These are phyloP conservation scores for Illadopsis cleaveri DNA, from an alignment of 2,113 vertebrate genomes.

Conservation along the genomic window DNA sequence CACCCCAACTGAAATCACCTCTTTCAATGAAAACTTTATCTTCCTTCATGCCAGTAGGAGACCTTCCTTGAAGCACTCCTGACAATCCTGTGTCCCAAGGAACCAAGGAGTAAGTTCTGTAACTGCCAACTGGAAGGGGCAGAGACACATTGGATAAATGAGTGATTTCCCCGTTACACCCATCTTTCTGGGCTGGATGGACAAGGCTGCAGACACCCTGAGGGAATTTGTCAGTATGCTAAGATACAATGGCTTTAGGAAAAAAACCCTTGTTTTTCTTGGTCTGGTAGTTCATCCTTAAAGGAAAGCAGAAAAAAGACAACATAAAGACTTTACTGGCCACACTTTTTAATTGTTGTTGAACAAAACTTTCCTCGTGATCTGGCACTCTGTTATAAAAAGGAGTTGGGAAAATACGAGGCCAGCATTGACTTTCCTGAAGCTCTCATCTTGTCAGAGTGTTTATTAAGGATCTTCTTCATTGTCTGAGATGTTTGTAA, in stretches of 20 bases:
- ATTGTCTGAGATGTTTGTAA: background rate
- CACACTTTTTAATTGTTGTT: background rate
- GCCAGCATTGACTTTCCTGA: background rate
- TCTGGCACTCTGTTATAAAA: background rate
- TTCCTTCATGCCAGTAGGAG: background rate
- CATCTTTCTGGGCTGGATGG: background rate
- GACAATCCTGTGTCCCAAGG: background rate
- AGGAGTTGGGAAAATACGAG: background rate
- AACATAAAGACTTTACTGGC: background rate
- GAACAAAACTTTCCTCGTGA: background rate
- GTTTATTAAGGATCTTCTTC: background rate
- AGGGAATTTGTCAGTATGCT: background rate
- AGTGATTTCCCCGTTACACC: background rate
- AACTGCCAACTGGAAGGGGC: background rate
- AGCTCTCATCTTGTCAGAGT: background rate
- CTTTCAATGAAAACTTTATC: background rate
- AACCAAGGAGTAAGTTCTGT: background rate
- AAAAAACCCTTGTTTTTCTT: background rate
- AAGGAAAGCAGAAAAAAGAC: background rate
- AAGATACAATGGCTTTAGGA: background rate
- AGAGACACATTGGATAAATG: rapidly evolving
- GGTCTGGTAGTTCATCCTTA: background rate
- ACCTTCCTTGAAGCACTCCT: background rate
- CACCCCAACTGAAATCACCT: background rate
- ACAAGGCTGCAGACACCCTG: background rate